Base-by-base conservation (phyloP, 2,888 invertebrate species). In the Frankliniella fusca region DNA sequence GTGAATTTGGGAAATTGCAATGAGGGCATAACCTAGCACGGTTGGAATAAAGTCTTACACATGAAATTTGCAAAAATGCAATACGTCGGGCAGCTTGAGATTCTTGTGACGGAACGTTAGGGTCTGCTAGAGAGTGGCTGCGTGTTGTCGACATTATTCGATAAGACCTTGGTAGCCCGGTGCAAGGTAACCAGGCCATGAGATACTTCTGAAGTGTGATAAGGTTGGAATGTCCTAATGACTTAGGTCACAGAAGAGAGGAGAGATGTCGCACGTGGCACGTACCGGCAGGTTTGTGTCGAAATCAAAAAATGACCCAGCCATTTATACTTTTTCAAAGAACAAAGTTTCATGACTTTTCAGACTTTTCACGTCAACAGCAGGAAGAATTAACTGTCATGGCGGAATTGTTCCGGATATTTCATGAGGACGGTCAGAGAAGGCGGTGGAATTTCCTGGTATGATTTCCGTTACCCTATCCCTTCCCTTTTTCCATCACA, bases 331-430 rank as follows among this genome's bases (percentile, higher is more conserved):
- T n/a, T 27, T 27, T 8, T 27, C 12, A 23, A 8, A 27, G 23
- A 5, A 76, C 70, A 23, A 76, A 76, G 70, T 76, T 76, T 76
- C 70, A 76, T 76, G 70, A 76, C 70, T 76, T 76, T 76, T 61
- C 61, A 76, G 70, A 76, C 70, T 76, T 76, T 76, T 61, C 61
- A 76, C 70, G 70, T 76, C 70, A 76, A 76, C 70, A 76, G 70
- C 70, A 76, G 70, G 70, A 27, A 76, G 20, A 27, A 27, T 76
- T 76, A 76, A 76, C 70, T 76, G 70, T 76, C 70, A 76, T 76
- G 70, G 70, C 70, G 70, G 70, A 76, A 12, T 27, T 23, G 9
- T 2, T 27, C 27, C 70, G 70, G 27, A 76, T 27, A 27, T 76
- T 8, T 27, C 70, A 27, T 23, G 27, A 76, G 3, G 23, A 27